These are phyloP conservation scores for Penaeus monodon DNA, from an alignment of 2,888 invertebrate species.

Conservation along the genomic window DNA sequence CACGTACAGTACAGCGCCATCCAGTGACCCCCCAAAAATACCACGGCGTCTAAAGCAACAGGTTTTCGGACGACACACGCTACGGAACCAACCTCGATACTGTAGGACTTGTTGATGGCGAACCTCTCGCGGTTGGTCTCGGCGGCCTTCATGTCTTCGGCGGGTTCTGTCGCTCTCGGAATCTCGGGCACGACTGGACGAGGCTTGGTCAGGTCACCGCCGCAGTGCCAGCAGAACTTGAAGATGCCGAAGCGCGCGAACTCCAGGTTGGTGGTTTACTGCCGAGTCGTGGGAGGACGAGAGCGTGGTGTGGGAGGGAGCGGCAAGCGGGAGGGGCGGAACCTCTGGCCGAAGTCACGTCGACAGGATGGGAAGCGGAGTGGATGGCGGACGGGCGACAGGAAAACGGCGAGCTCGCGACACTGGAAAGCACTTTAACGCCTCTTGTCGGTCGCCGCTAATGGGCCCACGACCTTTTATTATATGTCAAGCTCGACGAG, in stretches of 20 bases:
- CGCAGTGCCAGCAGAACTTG: slow-evolving; percentile 60
- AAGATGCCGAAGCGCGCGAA: slow-evolving; percentile 52
- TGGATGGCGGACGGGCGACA: not conserved
- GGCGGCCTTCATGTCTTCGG: slow-evolving; percentile 71
- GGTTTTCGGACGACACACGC: too few species aligned
- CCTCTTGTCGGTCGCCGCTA: slow-evolving; percentile 24
- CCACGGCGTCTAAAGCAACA: too few species aligned
- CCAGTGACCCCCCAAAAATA: too few species aligned
- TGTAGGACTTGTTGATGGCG: slow-evolving; percentile 96
- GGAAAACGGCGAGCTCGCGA: slow-evolving; percentile 17
- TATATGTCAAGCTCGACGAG: slow-evolving; percentile 41
- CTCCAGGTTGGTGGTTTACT: slow-evolving; percentile 48
- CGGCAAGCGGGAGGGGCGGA: not conserved
- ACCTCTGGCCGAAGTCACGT: not conserved
- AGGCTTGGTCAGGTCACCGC: slow-evolving; percentile 35
- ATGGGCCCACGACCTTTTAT: slow-evolving; percentile 46
- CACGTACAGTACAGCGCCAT: too few species aligned
- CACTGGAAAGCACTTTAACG: slow-evolving; percentile 55
- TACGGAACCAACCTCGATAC: slow-evolving; percentile 87
- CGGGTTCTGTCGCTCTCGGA: not conserved
- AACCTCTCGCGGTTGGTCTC: slow-evolving; percentile 96
- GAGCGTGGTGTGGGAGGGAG: slow-evolving; percentile 1
- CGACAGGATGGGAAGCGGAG: not conserved
- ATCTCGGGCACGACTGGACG: not conserved
- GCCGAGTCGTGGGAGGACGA: not conserved